Conservation (phyloP, 30 jellyfish, hydroid and myxozoan genomes). For the Turritopsis dohrnii region DNA sequence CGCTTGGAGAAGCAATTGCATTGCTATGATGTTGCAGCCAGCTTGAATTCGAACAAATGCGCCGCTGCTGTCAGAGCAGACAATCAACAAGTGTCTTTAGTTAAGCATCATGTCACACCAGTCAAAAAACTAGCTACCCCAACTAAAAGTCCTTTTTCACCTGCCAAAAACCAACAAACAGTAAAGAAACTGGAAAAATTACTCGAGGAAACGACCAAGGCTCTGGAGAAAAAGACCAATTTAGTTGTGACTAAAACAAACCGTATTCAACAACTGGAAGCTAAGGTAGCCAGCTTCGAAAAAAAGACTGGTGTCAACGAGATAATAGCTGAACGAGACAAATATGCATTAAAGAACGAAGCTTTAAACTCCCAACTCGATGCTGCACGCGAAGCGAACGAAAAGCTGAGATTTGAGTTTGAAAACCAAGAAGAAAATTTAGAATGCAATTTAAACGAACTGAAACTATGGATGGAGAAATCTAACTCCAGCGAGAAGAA, state of each 20-base stretch:
- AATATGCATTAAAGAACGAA: slow-evolving; percentile 5
- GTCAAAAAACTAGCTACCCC: neutral
- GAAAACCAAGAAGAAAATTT: slow-evolving; percentile 11
- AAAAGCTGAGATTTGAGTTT: slow-evolving; percentile 23
- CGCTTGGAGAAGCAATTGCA: slow-evolving; percentile 29
- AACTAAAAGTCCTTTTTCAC: slow-evolving; percentile 27
- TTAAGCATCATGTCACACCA: slow-evolving; percentile 17
- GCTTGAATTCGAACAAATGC: neutral
- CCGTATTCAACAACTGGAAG: slow-evolving; percentile 34
- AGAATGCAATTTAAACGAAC: neutral
- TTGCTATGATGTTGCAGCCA: slow-evolving; percentile 13
- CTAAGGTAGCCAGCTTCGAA: neutral
- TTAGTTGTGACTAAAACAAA: slow-evolving; percentile 12
- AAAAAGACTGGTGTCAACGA: slow-evolving; percentile 13
- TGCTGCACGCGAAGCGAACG: slow-evolving; percentile 28
- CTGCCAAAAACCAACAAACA: slow-evolving; percentile 13
- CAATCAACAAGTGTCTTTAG: neutral
- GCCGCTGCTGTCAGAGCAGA: neutral
- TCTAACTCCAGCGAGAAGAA: neutral
- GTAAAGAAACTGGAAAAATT: slow-evolving; percentile 29
- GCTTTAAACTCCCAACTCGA: slow-evolving; percentile 26
- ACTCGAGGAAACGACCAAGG: slow-evolving; percentile 33
- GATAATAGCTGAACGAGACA: slow-evolving; percentile 15
- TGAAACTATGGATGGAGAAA: slow-evolving; percentile 22
- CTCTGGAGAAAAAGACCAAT: slow-evolving; percentile 36